These are phyloP conservation scores for Callimorpha dominula DNA, from an alignment of 2,888 invertebrate species.

Conservation along the genomic window DNA sequence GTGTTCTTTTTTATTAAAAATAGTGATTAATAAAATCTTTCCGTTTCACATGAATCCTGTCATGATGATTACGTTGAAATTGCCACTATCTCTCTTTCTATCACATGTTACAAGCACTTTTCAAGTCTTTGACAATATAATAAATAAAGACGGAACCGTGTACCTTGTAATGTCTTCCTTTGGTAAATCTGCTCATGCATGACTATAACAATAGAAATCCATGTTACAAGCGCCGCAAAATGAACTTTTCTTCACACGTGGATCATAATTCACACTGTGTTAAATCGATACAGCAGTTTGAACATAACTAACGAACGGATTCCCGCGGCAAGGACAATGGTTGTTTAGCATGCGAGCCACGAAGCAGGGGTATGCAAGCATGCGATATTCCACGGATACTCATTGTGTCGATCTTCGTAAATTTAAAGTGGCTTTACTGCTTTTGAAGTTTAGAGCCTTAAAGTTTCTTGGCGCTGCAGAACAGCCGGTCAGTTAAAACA, in stretches of 20 bases:
- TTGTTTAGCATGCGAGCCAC: constrained; percentile 60
- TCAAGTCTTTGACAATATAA: too few relatives aligned
- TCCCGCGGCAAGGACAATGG: constrained; percentile 56
- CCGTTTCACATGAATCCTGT: too few relatives aligned
- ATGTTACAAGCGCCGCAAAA: constrained; percentile 7
- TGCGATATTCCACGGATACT: constrained; percentile 26
- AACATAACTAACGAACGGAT: constrained; percentile 58
- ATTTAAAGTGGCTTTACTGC: constrained; percentile 11
- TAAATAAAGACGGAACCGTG: too few relatives aligned
- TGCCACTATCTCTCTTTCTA: too few relatives aligned
- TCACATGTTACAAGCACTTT: too few relatives aligned
- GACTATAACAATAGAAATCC: constrained; percentile 7
- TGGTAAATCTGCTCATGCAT: neutral
- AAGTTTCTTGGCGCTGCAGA: neutral
- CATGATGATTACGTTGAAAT: too few relatives aligned
- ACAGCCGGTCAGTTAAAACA: neutral
- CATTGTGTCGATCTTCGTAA: constrained; percentile 23
- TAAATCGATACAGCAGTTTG: constrained; percentile 36
- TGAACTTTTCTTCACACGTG: constrained; percentile 6
- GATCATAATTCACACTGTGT: constrained; percentile 46
- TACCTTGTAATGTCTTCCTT: neutral
- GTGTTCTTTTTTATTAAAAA: too few relatives aligned
- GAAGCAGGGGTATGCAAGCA: constrained; percentile 41
- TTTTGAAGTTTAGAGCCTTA: neutral
- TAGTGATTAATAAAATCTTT: too few relatives aligned